phyloP scores from a whole-genome alignment of 1,140 invertebrate species.

The Chymomyza costata region DNA sequence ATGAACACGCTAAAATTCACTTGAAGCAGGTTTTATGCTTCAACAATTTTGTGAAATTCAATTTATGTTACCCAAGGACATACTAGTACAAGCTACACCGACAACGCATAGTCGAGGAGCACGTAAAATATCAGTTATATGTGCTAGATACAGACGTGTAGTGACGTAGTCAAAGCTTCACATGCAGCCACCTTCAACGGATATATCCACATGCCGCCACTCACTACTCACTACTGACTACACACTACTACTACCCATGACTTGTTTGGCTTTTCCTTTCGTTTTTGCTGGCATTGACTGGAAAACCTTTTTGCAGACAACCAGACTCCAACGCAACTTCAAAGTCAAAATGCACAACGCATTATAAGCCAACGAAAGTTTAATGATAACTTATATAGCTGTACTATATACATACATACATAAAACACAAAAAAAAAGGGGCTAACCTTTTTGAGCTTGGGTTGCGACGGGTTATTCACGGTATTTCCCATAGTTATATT shows the following conservation, averaged over 20 bases:
- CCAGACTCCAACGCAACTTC: conserved; percentile 33
- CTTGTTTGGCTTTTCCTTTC: conserved; percentile 64
- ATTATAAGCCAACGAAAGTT: conserved; percentile 36
- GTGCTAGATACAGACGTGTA: conserved; percentile 47
- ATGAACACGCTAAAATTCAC: conserved; percentile 70
- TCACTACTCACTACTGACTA: too few relatives aligned
- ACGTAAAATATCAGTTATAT: conserved; percentile 69
- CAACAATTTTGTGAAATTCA: conserved; percentile 73
- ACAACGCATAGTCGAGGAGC: conserved; percentile 22
- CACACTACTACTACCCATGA: not conserved
- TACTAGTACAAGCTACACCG: too few relatives aligned
- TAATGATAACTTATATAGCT: conserved; percentile 68
- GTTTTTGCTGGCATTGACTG: conserved; percentile 56
- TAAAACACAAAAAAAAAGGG: conserved; percentile 51
- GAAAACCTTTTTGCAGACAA: conserved; percentile 9
- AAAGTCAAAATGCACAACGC: conserved; percentile 57
- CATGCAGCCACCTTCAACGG: conserved; percentile 63
- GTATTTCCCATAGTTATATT: not conserved
- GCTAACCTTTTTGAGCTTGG: conserved; percentile 33
- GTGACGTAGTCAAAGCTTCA: conserved; percentile 66
- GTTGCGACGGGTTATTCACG: conserved; percentile 1
- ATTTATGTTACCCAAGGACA: conserved; percentile 73
- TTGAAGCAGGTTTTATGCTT: conserved; percentile 71
- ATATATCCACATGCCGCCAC: too few relatives aligned
- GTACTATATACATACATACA: too few relatives aligned